Conservation (phyloP, 2,797 vertebrate genomes). For the Smutsia gigantea region DNA sequence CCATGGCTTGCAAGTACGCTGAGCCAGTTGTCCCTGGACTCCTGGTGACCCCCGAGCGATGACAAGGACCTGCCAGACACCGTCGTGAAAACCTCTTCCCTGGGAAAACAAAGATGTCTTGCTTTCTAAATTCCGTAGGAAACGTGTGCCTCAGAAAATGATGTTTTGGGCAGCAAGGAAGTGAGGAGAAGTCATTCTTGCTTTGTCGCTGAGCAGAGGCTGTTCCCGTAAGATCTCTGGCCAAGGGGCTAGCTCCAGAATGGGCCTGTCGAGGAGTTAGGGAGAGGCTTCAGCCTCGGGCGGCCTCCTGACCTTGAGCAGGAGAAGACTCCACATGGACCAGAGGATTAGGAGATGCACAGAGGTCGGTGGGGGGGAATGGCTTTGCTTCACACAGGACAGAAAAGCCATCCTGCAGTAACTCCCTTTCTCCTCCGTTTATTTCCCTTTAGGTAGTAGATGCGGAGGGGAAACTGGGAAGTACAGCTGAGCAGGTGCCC, state of each 20-base stretch:
- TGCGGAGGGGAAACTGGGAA: not conserved
- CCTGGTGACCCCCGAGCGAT: not conserved
- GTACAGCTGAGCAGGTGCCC: fast-evolving
- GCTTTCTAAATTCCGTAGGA: not conserved
- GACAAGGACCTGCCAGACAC: not conserved
- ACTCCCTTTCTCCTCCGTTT: not conserved
- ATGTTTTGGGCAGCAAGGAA: not conserved
- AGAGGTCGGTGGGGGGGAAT: not conserved
- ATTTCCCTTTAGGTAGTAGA: not conserved
- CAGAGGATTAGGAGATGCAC: not conserved
- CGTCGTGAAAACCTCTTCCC: not conserved
- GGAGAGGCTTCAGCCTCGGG: not conserved
- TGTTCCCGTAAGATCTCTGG: not conserved
- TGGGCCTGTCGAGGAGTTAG: not conserved
- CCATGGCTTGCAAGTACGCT: too few species aligned
- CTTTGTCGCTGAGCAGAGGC: not conserved
- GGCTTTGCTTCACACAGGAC: not conserved
- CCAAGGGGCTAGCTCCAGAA: not conserved
- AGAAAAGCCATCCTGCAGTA: not conserved
- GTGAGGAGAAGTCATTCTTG: not conserved
- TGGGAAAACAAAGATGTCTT: not conserved
- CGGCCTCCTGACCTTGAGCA: not conserved
- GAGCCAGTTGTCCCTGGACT: not conserved
- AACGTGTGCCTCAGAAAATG: not conserved
- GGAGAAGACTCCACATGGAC: not conserved